Base-by-base conservation (phyloP, 2,113 vertebrate genomes). In the Anarrhichthys ocellatus region DNA sequence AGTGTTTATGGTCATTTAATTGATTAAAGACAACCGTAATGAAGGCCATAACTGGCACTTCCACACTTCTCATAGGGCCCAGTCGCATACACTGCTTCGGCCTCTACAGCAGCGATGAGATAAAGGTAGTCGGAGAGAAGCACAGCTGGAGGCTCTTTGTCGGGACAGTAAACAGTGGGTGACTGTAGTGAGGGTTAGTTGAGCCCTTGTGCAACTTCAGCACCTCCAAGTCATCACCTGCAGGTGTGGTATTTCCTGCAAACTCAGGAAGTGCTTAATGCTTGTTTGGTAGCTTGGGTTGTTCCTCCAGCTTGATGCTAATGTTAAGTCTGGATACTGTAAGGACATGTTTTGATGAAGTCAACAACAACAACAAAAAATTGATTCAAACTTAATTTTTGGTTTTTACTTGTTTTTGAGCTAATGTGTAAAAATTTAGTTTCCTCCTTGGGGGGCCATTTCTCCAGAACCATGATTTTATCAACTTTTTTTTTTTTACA, bases 1-100 rank as follows among this genome's bases (percentile, higher is more conserved):
- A 29, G 87, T 72, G 88, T 73, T 68, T 17, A 27, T 80, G 79
- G 75, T 76, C 80, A 74, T 81, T 81, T 50, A 64, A 65, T 73
- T 84, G 76, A 83, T 87, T 78, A 71, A 81, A 69, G 59, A 71
- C 64, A 15, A 58, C 63, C 56, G 59, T 44, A 78, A 18, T 83
- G 84, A 81, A 70, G 67, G 68, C 73, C 78, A 42, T 50, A 59
- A 69, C 27, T 46, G 65, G 38, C 70, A 74, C 69, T 54, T 77
- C 63, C 70, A 76, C 54, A 15, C 63, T 32, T 78, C 71, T 76
- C 73, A 38, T 67, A 83, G 59, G 76, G 69, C 65, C 65, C 36
- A 20, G 83, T 80, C 70, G 50, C 59, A 22, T 9, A 46, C 76
- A 38, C 75, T 61, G 74, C 83, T 72, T 40, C 48, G 71, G 52